Base-by-base conservation (phyloP, 2,888 invertebrate species). In the Athripsodes cinereus region DNA sequence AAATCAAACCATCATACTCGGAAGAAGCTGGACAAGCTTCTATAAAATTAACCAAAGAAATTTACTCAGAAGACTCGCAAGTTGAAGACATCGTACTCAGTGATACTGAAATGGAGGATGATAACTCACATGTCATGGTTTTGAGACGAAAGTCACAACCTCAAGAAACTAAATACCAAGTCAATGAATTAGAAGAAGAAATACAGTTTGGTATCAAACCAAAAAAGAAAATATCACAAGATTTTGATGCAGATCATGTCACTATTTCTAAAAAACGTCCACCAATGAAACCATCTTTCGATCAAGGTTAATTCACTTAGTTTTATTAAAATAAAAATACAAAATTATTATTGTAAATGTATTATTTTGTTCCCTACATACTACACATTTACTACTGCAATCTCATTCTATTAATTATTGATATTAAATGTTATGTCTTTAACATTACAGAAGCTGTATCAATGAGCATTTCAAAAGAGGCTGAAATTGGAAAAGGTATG, bases 11-110 rank as follows among this genome's bases (percentile, higher is more conserved):
- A 16, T 83, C 82, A 8, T 76, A 82, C 67, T 79, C 80, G 21
- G 88, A 88, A 73, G 87, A 85, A 70, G 78, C 83, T 26, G 85
- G 84, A 52, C 86, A 87, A 73, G 81, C 85, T 62, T 85, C 83
- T 1, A 84, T 87, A 48, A 78, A 79, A 69, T 76, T 88, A 51
- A 78, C 79, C 52, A 80, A 84, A 74, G 85, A 87, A 76, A 69
- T 83, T 64, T 83, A 85, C 64, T 82, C 82, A 66, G 81, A 82
- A 62, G 80, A 80, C 50, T 81, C 83, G 58, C 69, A 71, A 26
- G 76, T 78, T 46, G 85, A 86, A 70, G 85, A 86, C 72, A 80
- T 86, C 55, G 79, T 86, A 64, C 72, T 86, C 63, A 86, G 85
- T 68, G 83, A 82, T 62, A 74, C 74, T 26, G 81, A 82, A 66